A percentile compares a stretch with the other conserved stretches of the same genome.
These are phyloP conservation scores for Euphydryas editha DNA, from an alignment of 2,888 invertebrate genomes.

Conservation along the genomic window DNA sequence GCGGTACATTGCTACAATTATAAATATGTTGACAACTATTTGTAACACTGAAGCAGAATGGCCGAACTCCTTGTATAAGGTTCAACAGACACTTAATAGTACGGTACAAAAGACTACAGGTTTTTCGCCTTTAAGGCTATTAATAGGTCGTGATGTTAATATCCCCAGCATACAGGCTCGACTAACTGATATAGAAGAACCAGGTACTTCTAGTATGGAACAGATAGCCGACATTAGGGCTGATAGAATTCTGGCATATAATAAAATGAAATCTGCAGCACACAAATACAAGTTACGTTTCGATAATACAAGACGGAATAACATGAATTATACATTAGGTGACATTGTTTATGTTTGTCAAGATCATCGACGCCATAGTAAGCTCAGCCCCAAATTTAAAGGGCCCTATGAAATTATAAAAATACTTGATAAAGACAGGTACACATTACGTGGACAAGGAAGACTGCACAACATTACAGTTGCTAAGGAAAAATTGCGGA, in stretches of 20 bases:
- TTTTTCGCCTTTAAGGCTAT: conserved; percentile 8
- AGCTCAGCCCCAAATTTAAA: conserved; percentile 30
- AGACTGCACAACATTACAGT: too few species aligned
- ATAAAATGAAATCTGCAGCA: too few species aligned
- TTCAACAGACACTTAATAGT: conserved; percentile 46
- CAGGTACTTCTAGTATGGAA: too few species aligned
- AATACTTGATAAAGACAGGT: conserved; percentile 17
- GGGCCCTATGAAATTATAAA: conserved; percentile 35
- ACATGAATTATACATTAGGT: conserved; percentile 7
- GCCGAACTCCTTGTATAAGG: conserved; percentile 40
- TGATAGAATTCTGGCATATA: too few species aligned
- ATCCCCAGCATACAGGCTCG: conserved; percentile 29
- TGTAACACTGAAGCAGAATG: conserved; percentile 37
- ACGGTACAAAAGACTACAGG: conserved; percentile 46
- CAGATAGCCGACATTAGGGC: too few species aligned
- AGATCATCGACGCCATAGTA: conserved; percentile 24
- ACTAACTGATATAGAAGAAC: conserved; percentile 7
- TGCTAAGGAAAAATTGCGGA: too few species aligned
- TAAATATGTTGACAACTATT: conserved; percentile 34
- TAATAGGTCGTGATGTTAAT: conserved; percentile 6
- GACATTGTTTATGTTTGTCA: conserved; percentile 23
- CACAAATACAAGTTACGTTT: conserved; percentile 13
- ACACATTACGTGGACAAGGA: too few species aligned
- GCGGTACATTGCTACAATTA: conserved; percentile 36
- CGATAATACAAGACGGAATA: conserved; percentile 9